Evolutionary conservation across 2,113 vertebrate species (phyloP).

Genomic region (Limnothrissa miodon): DNA sequence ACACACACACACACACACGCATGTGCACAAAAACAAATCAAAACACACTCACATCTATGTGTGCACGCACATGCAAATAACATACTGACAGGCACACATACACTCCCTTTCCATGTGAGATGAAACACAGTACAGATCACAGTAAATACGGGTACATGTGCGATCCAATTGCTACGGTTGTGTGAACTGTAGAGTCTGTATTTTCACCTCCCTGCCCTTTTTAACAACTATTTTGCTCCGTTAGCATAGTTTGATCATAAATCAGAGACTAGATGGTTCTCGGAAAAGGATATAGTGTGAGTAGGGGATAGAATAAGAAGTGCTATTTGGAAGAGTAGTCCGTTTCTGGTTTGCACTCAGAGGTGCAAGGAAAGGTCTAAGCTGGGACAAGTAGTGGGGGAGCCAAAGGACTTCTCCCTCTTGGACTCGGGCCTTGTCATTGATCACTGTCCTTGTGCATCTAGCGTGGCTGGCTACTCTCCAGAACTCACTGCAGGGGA

Average conservation of each 20-base stretch:
- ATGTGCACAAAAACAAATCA: neutral
- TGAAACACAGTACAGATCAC: neutral
- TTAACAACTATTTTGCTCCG: neutral
- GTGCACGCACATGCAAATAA: neutral
- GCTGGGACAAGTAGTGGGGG: neutral
- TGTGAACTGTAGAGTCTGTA: neutral
- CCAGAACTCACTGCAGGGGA: neutral
- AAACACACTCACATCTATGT: neutral
- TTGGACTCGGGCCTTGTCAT: neutral
- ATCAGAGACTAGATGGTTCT: neutral
- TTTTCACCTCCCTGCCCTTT: neutral
- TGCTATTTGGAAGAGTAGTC: neutral
- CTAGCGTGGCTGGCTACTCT: neutral
- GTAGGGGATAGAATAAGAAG: neutral
- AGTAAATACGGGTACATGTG: neutral
- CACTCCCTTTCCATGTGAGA: neutral
- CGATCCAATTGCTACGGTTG: neutral
- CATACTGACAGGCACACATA: neutral
- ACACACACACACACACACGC: neutral
- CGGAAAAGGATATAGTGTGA: neutral
- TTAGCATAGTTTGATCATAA: neutral
- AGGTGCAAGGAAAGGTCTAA: neutral
- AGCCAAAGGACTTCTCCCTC: neutral
- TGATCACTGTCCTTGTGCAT: conserved; percentile 8
- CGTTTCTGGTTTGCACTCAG: neutral